Percentiles rank a stretch among this genome's conserved stretches.
Conservation (phyloP, 2,797 vertebrate species). For the Phyllotis vaccarum region DNA sequence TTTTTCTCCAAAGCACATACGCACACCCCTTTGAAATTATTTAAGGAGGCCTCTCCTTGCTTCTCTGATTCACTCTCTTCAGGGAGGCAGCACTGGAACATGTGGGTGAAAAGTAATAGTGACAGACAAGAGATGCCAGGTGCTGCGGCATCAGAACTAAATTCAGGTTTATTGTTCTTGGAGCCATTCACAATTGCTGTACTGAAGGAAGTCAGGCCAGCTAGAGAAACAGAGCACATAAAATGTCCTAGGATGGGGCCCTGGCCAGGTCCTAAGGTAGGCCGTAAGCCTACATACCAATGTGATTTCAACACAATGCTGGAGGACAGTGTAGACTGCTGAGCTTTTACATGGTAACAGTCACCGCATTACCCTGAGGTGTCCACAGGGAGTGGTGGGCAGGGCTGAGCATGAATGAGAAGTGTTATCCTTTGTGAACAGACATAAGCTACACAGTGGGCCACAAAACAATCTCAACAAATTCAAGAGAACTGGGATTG, state of each 20-base stretch:
- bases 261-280: not conserved
- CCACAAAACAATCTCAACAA: not conserved
- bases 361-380: not conserved
- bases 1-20: not conserved
- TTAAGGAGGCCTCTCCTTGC: not conserved
- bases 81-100: not conserved
- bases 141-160: not conserved
- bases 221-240: not conserved
- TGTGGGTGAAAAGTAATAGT: not conserved
- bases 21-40: slow-evolving; percentile 1
- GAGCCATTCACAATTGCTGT: not conserved
- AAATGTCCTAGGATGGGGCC: not conserved
- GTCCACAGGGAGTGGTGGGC: not conserved
- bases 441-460: not conserved
- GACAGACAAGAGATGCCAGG: not conserved
- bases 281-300: not conserved
- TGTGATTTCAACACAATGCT: not conserved
- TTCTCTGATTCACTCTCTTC: not conserved
- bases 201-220: not conserved
- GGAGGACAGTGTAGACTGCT: too few species aligned
- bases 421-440: not conserved
- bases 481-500: slow-evolving; percentile 21
- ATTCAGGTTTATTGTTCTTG: not conserved
- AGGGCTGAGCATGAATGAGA: not conserved
- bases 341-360: not conserved